Conservation (phyloP, 2,113 vertebrate species). For the Chinchilla lanigera region DNA sequence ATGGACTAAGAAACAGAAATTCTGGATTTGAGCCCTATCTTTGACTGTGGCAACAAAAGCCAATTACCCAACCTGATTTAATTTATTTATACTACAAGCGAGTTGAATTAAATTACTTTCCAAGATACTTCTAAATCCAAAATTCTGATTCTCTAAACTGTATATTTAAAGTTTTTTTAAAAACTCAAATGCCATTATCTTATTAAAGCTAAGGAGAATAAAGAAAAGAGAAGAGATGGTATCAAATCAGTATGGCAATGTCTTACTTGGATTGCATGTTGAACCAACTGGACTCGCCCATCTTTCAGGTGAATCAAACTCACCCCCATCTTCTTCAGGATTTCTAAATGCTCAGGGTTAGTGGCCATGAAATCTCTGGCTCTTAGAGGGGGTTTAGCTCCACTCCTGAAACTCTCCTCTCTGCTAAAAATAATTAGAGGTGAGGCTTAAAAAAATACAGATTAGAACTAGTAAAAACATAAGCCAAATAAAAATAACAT, state of each 20-base stretch:
- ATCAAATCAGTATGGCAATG: constrained; percentile 55
- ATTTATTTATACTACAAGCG: not conserved
- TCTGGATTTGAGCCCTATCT: not conserved
- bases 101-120: constrained; percentile 9
- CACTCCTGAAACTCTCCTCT: constrained; percentile 89
- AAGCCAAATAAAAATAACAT: constrained; percentile 46
- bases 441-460: constrained; percentile 64
- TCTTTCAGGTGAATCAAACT: constrained; percentile 99
- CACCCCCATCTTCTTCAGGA: constrained; percentile 98
- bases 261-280: constrained; percentile 97
- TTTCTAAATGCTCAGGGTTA: constrained; percentile 97
- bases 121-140: constrained; percentile 36
- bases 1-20: constrained; percentile 52
- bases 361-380: constrained; percentile 99
- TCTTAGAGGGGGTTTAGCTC: constrained; percentile 93
- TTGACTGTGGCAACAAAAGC: not conserved
- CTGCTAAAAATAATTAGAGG: constrained; percentile 83
- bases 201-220: not conserved
- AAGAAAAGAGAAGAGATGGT: not conserved
- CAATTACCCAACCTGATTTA: constrained; percentile 1
- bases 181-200: constrained; percentile 32
- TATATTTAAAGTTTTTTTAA: not conserved
- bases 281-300: constrained; percentile 97
- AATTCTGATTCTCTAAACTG: constrained; percentile 43
- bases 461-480: constrained; percentile 11